These are phyloP conservation scores for Drosophila ananassae DNA, from an alignment of 1,140 invertebrate genomes.

Conservation along the genomic window DNA sequence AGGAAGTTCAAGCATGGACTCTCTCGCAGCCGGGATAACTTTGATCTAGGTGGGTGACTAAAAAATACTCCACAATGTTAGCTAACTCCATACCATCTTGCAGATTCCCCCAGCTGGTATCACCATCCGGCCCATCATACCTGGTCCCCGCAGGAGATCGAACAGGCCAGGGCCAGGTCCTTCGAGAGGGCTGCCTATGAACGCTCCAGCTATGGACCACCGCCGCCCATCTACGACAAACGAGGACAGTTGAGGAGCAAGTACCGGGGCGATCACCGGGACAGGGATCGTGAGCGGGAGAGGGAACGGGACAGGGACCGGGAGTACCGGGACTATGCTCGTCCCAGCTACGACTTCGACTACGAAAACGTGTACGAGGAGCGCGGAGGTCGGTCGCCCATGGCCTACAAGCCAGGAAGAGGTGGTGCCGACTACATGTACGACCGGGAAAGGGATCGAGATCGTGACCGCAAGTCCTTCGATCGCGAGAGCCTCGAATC, in stretches of 20 bases:
- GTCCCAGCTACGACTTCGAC: slow-evolving; percentile 80
- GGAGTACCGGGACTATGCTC: slow-evolving; percentile 71
- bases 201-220: slow-evolving; percentile 79
- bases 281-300: slow-evolving; percentile 48
- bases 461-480: slow-evolving; percentile 77
- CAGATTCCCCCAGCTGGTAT: slow-evolving; percentile 83
- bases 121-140: slow-evolving; percentile 78
- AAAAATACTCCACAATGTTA: not conserved
- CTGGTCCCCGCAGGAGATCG: slow-evolving; percentile 83
- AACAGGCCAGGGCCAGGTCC: slow-evolving; percentile 66
- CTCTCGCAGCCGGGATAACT: slow-evolving; percentile 79
- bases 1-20: slow-evolving; percentile 75
- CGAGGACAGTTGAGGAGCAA: slow-evolving; percentile 62
- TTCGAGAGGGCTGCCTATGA: slow-evolving; percentile 82
- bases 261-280: slow-evolving; percentile 57
- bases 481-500: slow-evolving; percentile 83
- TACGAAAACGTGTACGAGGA: slow-evolving; percentile 82
- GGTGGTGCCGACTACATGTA: slow-evolving; percentile 68
- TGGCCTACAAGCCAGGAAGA: slow-evolving; percentile 57
- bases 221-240: slow-evolving; percentile 79
- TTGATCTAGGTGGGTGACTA: slow-evolving; percentile 63
- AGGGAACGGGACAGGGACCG: slow-evolving; percentile 63
- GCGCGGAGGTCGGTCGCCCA: slow-evolving; percentile 65
- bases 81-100: not conserved
- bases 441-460: slow-evolving; percentile 57